These are phyloP conservation scores for Mandrillus leucophaeus DNA, from an alignment of 2,113 vertebrate species.

Conservation along the genomic window DNA sequence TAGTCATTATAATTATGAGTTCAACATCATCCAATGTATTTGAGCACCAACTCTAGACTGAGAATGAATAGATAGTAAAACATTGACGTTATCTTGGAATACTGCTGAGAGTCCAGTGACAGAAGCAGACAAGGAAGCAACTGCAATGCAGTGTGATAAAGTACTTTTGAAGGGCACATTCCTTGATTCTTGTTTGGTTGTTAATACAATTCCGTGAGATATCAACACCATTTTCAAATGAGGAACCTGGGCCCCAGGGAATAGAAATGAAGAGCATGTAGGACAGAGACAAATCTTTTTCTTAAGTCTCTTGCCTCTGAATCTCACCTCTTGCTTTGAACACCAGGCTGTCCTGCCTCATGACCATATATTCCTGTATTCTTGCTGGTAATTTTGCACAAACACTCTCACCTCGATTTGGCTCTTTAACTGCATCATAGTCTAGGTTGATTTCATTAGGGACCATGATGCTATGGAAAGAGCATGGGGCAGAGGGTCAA, in stretches of 20 bases:
- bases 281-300: neutral
- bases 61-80: neutral
- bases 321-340: neutral
- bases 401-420: neutral
- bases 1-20: neutral
- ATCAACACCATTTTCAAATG: neutral
- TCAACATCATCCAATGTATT: neutral
- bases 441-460: neutral
- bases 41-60: neutral
- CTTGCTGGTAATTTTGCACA: neutral
- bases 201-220: neutral
- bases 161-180: neutral
- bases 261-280: neutral
- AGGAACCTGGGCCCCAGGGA: neutral
- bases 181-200: neutral
- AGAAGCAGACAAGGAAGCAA: neutral
- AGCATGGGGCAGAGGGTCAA: neutral
- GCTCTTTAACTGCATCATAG: neutral
- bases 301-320: neutral
- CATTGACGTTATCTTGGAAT: neutral
- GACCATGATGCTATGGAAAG: neutral
- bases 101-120: neutral
- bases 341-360: neutral
- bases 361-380: neutral
- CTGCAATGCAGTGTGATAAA: neutral